Percentiles rank a stretch among this genome's conserved stretches.
Conservation (phyloP, 2,797 vertebrate genomes). For the Enteromius paludinosus region DNA sequence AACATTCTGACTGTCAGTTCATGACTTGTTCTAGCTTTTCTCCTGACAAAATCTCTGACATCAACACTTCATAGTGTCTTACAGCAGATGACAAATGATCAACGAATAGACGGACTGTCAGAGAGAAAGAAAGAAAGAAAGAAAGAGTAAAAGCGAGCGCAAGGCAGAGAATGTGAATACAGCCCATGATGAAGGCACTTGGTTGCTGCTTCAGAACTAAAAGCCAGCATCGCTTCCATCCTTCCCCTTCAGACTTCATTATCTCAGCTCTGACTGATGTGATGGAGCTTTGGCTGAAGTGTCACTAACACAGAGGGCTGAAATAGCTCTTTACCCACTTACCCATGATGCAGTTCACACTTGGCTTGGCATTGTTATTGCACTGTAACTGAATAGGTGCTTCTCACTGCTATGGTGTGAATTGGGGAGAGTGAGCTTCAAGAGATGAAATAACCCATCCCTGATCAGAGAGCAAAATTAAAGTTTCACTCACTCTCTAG, state of each 20-base stretch:
- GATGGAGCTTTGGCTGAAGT: constrained; percentile 46
- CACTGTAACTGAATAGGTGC: constrained; percentile 47
- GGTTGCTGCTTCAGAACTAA: constrained; percentile 63
- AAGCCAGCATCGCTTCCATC: constrained; percentile 69
- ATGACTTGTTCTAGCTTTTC: background rate
- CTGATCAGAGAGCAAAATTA: constrained; percentile 43
- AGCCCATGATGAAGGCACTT: constrained; percentile 58
- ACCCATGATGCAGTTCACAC: constrained; percentile 53
- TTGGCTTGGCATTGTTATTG: constrained; percentile 48
- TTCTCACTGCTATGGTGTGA: constrained; percentile 25
- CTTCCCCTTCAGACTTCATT: constrained; percentile 63
- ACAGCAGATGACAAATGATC: constrained; percentile 31
- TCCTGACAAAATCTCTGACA: constrained; percentile 32
- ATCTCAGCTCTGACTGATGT: constrained; percentile 61
- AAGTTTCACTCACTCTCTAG: constrained; percentile 20
- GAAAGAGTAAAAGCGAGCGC: constrained; percentile 21
- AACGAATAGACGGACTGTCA: background rate
- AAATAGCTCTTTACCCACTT: constrained; percentile 50
- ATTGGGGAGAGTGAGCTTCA: constrained; percentile 22
- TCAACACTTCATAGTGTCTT: constrained; percentile 17
- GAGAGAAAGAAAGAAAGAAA: constrained; percentile 3
- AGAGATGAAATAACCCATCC: constrained; percentile 40
- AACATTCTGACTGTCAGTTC: background rate
- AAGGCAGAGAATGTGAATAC: constrained; percentile 66
- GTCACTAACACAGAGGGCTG: constrained; percentile 46